Base-by-base conservation (phyloP, 2,888 invertebrate genomes). In the Campoplex capitator region DNA sequence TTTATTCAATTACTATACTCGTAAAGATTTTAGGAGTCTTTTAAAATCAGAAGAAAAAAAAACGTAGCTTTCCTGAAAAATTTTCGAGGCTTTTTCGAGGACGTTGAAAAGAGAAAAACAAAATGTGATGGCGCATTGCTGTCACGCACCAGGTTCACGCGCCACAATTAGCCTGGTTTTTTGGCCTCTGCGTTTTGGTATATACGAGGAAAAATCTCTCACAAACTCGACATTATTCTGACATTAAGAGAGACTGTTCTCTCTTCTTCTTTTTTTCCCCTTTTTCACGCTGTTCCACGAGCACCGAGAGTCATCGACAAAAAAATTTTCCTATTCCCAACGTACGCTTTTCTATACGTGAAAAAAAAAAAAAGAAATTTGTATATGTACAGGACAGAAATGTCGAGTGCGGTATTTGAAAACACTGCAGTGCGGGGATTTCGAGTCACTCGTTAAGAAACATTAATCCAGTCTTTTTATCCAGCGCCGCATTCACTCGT, bases 401-500 rank as follows among this genome's bases (percentile, higher is more conserved):
- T n/a, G 51, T 28, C 28, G 78, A 65, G 76, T 70, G 79, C 54
- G 62, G 78, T 58, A 74, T 65, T 83, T 70, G 48, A 83, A 74
- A 81, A 83, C 79, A 76, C 86, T 83, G 86, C 86, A 86, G 70
- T 83, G 83, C 86, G 83, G 86, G 83, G 86, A 86, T 86, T 76
- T 71, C 56, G 75, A 58, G 75, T 65, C 75, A 75, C 80, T 76
- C 71, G 71, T 79, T 75, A 71, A 80, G 79, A 13, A 32, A 71
- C 45, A 58, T 54, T 54, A 62, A 70, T 62, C n/a, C 67, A 11
- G 73, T 13, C 38, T 58, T 45, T 45, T 38, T 38, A 6, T 38
- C 45, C 71, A 58, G 56, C 45, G 42, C 4, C 35, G 8, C n/a
- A 32, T 54, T 38, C 11, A 68, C n/a, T 54, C 54, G n/a, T 16